Conservation (phyloP, 2,113 vertebrate species). For the Ceyx margarethae region DNA sequence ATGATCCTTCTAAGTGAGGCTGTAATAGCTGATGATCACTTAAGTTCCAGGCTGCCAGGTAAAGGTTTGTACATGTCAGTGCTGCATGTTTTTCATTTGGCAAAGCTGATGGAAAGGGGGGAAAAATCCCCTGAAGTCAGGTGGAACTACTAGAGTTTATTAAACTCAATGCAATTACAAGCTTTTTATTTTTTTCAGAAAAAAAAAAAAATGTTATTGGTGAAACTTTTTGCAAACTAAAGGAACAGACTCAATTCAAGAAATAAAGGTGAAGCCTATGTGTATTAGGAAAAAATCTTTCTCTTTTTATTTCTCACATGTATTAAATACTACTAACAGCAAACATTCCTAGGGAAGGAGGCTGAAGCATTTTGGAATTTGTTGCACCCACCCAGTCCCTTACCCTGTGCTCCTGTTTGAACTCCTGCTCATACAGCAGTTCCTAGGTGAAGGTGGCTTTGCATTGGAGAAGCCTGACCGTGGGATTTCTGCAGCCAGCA, state of each 20-base stretch:
- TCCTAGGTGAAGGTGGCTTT: neutral
- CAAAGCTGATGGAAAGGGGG: neutral
- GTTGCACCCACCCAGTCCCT: rapidly evolving
- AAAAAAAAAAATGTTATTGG: neutral
- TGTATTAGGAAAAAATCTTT: neutral
- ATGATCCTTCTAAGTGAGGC: neutral
- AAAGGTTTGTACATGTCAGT: neutral
- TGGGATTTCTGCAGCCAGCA: neutral
- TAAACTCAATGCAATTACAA: neutral
- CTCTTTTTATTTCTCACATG: neutral
- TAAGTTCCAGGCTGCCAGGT: neutral
- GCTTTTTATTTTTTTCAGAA: neutral
- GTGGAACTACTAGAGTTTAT: neutral
- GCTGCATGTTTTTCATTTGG: neutral
- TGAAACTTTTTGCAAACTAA: neutral
- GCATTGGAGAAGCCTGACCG: rapidly evolving
- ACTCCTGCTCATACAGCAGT: neutral
- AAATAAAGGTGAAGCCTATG: neutral
- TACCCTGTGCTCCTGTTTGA: neutral
- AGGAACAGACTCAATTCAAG: neutral
- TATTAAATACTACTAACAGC: neutral
- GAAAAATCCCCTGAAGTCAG: neutral
- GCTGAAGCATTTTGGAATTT: neutral
- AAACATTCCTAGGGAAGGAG: neutral
- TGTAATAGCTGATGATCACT: neutral